Conservation (phyloP, 2,113 vertebrate species). For the Buteo buteo region DNA sequence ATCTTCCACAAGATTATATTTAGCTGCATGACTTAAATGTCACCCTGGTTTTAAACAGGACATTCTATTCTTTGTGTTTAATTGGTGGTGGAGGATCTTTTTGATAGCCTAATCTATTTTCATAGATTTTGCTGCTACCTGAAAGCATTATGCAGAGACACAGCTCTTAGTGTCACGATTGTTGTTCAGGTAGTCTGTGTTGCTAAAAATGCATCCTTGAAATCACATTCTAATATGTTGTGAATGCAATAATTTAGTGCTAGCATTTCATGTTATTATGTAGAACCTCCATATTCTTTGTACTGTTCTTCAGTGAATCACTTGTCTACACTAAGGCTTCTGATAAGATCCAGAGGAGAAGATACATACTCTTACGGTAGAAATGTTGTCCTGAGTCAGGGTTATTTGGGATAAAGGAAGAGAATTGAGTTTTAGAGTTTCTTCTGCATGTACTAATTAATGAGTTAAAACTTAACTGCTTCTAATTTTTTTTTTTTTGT, state of each 20-base stretch:
- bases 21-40: neutral
- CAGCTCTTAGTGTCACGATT: neutral
- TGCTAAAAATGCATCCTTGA: neutral
- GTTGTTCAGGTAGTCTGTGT: neutral
- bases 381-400: neutral
- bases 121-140: neutral
- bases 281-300: neutral
- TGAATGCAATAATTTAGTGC: neutral
- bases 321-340: neutral
- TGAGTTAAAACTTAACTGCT: neutral
- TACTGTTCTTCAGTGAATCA: neutral
- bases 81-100: neutral
- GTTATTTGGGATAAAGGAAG: neutral
- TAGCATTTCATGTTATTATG: neutral
- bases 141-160: neutral
- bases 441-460: neutral
- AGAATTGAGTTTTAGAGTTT: neutral
- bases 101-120: neutral
- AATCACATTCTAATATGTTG: neutral
- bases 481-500: neutral
- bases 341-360: neutral
- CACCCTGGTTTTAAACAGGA: neutral
- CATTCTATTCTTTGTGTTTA: neutral
- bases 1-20: conserved; percentile 9
- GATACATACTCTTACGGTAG: neutral